phyloP scores from a whole-genome alignment of 2,888 invertebrate genomes.

The Heteromurus nitidus region DNA sequence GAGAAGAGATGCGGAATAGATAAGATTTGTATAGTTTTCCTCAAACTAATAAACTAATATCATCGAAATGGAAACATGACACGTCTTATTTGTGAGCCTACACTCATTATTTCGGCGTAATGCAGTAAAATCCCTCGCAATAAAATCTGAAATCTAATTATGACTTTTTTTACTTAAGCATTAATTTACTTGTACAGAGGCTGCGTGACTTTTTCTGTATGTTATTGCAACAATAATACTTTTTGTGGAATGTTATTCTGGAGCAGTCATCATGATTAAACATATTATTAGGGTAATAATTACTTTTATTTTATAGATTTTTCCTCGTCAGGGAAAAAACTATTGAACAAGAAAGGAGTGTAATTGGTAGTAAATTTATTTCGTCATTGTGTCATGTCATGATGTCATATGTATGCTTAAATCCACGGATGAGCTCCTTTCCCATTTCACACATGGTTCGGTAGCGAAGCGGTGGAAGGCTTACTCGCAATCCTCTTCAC shows the following conservation, averaged over 20 bases:
- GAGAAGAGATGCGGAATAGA: neutral
- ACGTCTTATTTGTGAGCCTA: neutral
- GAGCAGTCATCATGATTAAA: neutral
- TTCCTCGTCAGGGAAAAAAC: neutral
- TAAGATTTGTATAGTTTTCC: neutral
- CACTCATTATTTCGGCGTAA: neutral
- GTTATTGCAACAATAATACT: no score
- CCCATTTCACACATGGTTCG: slow-evolving; percentile 49
- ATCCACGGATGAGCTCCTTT: neutral
- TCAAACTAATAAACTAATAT: neutral
- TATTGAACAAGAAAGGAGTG: no score
- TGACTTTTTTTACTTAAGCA: no score
- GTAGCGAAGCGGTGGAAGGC: slow-evolving; percentile 29
- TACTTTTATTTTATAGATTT: neutral
- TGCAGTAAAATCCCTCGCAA: no score
- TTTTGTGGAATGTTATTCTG: no score
- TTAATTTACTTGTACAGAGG: no score
- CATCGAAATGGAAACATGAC: neutral
- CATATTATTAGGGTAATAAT: neutral
- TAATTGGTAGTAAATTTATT: no score
- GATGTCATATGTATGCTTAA: neutral
- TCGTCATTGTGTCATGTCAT: no score
- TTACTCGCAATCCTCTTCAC: slow-evolving; percentile 17
- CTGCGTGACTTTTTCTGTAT: no score
- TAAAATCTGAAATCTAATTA: no score